Evolutionary conservation across 2,888 invertebrate species (phyloP), one percentile per base, ranked within the genome.

Genomic region (Zygogramma bicolorata): DNA sequence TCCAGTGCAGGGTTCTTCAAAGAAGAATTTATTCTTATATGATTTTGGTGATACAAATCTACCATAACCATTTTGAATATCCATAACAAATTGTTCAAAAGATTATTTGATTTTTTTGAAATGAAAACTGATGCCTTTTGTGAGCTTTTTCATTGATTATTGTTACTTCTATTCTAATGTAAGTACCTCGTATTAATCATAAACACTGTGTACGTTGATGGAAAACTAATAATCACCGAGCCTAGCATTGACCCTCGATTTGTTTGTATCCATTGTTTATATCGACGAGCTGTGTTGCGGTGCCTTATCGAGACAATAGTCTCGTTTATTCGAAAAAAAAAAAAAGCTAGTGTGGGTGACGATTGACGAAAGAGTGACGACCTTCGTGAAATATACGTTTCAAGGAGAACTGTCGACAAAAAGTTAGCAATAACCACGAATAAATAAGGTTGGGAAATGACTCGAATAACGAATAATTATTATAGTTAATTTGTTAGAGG

Each of bases 241-340:
- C 42, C 42, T 42, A 42, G 42, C 42, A 53, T 53, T 53, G 53
- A 53, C 53, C 53, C 53, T 53, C 53, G 27, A 27, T n/a, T 53
- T 25, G 53, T 53, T 25, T 53, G 53, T 27, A 53, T 53, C 6
- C 53, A 7, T 53, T 27, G 53, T 53, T 53, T 53, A 53, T 53
- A 53, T 53, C 53, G 22, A 2, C 10, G n/a, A n/a, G 27, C 53
- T 22, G 25, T 53, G 46, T 46, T 20, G n/a, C 27, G 27, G 53
- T 53, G 27, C 15, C 27, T 25, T 27, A 15, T 25, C 53, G 53
- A 22, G 25, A 53, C 53, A 53, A 25, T 53, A n/a, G 53, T 25
- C 6, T 53, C 13, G 53, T 25, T 53, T 27, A 53, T 53, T 53
- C 27, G 10, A 3, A 25, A 53, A 53, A 53, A 25, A n/a, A 1